A percentile compares a stretch with the other conserved stretches of the same genome.
Conservation (phyloP, 2,797 vertebrate genomes). For the Hirundo rustica region DNA sequence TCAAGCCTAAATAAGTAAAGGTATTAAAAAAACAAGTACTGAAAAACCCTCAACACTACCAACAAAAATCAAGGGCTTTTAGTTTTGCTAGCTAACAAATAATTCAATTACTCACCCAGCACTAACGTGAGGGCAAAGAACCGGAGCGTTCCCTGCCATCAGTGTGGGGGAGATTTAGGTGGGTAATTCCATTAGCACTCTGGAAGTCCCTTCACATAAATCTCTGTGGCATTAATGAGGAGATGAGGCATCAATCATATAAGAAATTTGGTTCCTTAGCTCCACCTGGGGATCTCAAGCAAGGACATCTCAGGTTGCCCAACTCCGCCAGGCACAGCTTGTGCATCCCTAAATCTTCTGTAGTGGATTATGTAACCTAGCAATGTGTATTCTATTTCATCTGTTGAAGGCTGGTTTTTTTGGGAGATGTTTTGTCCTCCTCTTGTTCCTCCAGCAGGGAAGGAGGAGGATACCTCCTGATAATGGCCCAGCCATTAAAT, state of each 20-base stretch:
- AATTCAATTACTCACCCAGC: not conserved
- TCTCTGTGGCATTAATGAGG: constrained; percentile 19
- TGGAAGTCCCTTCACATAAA: constrained; percentile 21
- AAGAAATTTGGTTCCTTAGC: not conserved
- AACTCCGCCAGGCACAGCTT: not conserved
- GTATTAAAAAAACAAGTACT: not conserved
- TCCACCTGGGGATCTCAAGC: not conserved
- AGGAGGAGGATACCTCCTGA: too few relatives aligned
- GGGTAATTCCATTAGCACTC: constrained; percentile 64
- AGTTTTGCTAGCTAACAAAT: not conserved
- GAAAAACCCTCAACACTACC: not conserved
- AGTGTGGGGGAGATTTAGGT: not conserved
- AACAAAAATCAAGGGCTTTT: not conserved
- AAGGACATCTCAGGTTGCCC: not conserved
- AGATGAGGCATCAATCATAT: not conserved
- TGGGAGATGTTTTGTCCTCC: too few relatives aligned
- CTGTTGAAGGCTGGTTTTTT: too few relatives aligned
- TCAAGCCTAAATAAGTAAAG: not conserved
- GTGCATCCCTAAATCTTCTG: not conserved
- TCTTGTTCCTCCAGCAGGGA: too few relatives aligned
- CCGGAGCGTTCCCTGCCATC: not conserved
- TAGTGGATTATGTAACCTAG: too few relatives aligned
- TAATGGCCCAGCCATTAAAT: too few relatives aligned
- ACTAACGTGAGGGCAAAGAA: not conserved
- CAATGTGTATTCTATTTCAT: too few relatives aligned